A percentile compares a stretch with the other conserved stretches of the same genome.
Evolutionary conservation across 2,113 vertebrate genomes (phyloP).

Genomic region (Eudyptes chrysolophus): DNA sequence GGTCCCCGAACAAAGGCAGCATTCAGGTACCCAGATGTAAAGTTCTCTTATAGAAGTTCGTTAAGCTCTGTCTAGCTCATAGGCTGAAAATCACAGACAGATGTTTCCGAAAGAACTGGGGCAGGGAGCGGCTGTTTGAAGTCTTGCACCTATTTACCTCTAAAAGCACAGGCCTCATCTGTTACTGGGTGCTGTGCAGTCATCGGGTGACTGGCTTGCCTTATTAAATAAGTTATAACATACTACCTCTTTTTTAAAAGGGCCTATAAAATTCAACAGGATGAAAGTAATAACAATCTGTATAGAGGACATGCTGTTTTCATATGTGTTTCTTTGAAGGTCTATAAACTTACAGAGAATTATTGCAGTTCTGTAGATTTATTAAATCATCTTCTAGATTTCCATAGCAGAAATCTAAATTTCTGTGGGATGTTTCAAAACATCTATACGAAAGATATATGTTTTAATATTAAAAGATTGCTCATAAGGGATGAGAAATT

Average conservation of each 20-base stretch:
- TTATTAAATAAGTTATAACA: not conserved
- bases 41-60: rapidly evolving
- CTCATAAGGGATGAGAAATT: not conserved
- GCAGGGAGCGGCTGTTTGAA: not conserved
- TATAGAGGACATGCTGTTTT: not conserved
- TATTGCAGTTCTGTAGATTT: not conserved
- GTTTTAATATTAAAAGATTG: not conserved
- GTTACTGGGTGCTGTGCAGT: not conserved
- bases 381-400: not conserved
- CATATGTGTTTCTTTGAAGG: not conserved
- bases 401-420: not conserved
- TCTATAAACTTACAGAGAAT: not conserved
- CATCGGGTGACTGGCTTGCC: not conserved
- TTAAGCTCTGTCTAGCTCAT: not conserved
- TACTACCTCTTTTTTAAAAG: not conserved
- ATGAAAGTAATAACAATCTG: not conserved
- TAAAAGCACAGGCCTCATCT: not conserved
- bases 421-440: not conserved
- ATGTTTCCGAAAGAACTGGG: not conserved
- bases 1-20: not conserved
- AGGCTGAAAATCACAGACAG: not conserved
- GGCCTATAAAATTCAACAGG: not conserved
- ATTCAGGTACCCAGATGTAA: not conserved
- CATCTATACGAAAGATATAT: not conserved
- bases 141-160: not conserved